Conservation (phyloP, 2,797 vertebrate genomes). For the Sebastes cheni region DNA sequence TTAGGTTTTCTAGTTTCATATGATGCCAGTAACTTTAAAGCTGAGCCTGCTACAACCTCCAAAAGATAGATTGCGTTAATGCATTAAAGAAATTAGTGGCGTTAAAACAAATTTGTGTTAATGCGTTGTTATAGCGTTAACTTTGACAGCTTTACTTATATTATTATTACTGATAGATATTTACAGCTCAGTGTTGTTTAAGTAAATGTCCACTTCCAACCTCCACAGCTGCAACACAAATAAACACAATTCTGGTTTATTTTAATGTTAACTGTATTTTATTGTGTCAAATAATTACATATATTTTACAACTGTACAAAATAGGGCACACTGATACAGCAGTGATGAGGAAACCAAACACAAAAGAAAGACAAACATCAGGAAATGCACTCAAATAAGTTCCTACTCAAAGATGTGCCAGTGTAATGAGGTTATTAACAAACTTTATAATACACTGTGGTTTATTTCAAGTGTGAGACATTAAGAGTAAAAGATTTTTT, state of each 20-base stretch:
- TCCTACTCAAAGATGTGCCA: background rate
- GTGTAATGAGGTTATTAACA: background rate
- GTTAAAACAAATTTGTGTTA: no score
- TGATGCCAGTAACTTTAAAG: no score
- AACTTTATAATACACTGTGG: background rate
- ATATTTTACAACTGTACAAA: constrained; percentile 29
- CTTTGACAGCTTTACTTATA: no score
- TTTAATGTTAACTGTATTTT: background rate
- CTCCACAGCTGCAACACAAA: background rate
- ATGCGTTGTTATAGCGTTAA: no score
- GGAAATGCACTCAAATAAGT: background rate
- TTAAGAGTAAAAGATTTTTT: background rate
- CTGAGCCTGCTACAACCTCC: no score
- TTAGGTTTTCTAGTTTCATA: no score
- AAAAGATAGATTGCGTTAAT: no score
- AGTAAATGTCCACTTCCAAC: background rate
- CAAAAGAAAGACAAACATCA: background rate
- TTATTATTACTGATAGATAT: background rate
- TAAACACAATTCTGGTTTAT: background rate
- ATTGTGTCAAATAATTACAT: constrained; percentile 10
- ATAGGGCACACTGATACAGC: background rate
- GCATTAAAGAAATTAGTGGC: no score
- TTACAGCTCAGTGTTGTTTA: background rate
- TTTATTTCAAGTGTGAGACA: background rate
- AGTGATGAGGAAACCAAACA: background rate